These are phyloP conservation scores for Macrotus californicus DNA, from an alignment of 2,113 vertebrate species.

Conservation along the genomic window DNA sequence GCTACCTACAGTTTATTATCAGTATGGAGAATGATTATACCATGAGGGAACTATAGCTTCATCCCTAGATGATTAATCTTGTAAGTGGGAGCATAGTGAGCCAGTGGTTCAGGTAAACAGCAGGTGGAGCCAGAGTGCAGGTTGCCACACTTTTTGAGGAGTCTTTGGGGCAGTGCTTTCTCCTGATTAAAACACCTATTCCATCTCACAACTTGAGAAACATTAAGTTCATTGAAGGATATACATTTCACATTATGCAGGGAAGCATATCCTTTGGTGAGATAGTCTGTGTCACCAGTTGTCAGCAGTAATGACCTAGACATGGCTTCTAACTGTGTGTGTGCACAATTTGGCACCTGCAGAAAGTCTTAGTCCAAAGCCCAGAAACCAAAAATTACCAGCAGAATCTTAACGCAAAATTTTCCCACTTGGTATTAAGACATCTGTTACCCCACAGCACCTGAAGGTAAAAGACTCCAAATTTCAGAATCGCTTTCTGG, in stretches of 20 bases:
- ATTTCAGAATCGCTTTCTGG: background rate
- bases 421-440: background rate
- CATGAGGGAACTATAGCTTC: background rate
- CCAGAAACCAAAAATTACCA: background rate
- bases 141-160: background rate
- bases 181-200: background rate
- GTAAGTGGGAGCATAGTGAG: background rate
- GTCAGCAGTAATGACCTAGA: background rate
- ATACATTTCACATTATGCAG: background rate
- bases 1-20: background rate
- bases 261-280: background rate
- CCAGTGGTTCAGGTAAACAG: background rate
- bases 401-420: background rate
- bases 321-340: background rate
- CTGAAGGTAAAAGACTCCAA: background rate
- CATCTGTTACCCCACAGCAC: background rate
- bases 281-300: background rate
- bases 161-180: background rate
- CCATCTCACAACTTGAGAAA: background rate
- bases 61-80: background rate
- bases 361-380: background rate
- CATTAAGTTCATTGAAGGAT: background rate
- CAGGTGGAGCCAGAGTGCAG: background rate
- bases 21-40: background rate
- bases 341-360: background rate